phyloP scores from a whole-genome alignment of 1,140 invertebrate genomes.

The Aphis craccivora region DNA sequence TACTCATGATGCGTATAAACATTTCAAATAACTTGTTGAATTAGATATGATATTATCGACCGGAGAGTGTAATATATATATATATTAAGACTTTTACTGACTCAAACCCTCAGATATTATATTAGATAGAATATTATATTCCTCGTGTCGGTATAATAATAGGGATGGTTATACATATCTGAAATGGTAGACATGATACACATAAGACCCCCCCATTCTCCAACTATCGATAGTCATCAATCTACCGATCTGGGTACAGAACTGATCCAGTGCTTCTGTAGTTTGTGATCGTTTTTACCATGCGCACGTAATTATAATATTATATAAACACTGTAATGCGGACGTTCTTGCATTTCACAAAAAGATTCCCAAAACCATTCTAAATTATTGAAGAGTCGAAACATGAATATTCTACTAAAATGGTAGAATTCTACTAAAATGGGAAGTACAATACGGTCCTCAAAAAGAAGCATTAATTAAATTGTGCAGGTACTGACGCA shows the following conservation, averaged over 20 bases:
- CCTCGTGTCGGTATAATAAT: neutral
- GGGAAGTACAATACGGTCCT: no score
- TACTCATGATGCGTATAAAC: neutral
- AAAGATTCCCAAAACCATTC: neutral
- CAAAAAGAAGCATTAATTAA: neutral
- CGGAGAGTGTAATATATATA: neutral
- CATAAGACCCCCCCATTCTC: neutral
- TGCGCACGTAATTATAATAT: neutral
- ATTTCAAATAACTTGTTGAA: slow-evolving; percentile 19
- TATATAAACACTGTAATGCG: no score
- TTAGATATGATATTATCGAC: slow-evolving; percentile 33
- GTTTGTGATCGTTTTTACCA: neutral
- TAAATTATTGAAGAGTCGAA: neutral
- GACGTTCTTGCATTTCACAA: neutral
- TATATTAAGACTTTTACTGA: neutral
- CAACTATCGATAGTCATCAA: neutral
- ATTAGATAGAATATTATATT: neutral
- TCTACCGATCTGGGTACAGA: neutral
- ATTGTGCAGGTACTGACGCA: neutral
- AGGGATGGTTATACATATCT: neutral
- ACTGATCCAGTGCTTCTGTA: neutral
- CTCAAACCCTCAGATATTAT: neutral
- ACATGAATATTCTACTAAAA: neutral
- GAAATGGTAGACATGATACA: neutral
- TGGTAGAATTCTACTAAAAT: neutral